phyloP scores from a whole-genome alignment of 2,113 vertebrate genomes.

The Prinia subflava region DNA sequence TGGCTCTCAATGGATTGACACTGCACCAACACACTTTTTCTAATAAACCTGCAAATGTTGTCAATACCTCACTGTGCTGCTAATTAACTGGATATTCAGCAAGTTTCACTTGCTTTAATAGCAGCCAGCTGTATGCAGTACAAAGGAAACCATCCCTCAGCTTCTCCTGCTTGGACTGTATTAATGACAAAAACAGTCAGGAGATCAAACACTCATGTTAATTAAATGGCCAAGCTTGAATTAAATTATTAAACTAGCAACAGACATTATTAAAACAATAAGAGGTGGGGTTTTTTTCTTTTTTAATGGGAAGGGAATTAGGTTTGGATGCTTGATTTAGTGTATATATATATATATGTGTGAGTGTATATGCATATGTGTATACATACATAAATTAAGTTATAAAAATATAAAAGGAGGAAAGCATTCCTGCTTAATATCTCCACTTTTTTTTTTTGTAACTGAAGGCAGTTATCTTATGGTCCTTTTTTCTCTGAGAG shows the following conservation, averaged over 20 bases:
- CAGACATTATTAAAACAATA: background rate
- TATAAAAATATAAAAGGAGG: background rate
- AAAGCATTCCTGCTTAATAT: background rate
- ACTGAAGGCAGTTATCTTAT: background rate
- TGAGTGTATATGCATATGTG: background rate
- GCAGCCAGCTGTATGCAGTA: background rate
- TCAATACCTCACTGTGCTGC: slow-evolving; percentile 31
- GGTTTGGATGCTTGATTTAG: background rate
- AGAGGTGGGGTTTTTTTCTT: background rate
- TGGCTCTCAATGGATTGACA: background rate
- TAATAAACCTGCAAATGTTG: background rate
- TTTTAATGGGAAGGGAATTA: background rate
- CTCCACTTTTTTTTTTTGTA: background rate
- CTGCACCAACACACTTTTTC: background rate
- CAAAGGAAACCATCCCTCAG: background rate
- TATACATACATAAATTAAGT: background rate
- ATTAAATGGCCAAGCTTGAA: slow-evolving; percentile 45
- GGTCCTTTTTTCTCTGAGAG: background rate
- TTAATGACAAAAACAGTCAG: background rate
- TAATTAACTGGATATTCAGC: slow-evolving; percentile 43
- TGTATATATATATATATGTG: background rate
- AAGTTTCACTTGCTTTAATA: slow-evolving; percentile 9
- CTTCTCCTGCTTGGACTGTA: background rate
- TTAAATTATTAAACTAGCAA: slow-evolving; percentile 3
- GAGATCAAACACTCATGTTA: slow-evolving; percentile 19